Base-by-base conservation (phyloP, 2,888 invertebrate genomes). In the Omphaloscelis lunosa region DNA sequence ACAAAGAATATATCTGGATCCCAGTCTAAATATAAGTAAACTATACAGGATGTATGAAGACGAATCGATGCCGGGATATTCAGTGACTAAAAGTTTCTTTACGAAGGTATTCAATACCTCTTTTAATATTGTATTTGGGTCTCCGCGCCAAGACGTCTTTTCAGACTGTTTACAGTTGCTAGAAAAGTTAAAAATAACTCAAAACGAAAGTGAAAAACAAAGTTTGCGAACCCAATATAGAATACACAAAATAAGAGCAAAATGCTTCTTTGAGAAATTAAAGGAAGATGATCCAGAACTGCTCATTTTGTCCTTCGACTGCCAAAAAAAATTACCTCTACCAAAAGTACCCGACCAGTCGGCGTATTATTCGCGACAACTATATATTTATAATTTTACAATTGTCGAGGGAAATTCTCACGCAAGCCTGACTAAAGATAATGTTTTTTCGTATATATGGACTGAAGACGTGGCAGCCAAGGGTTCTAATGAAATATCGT, bases 351-450 rank as follows among this genome's bases (percentile, higher is more conserved):
- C 92, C 11, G 92, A 92, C 79, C 91, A 93, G 83, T 77, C 89
- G 41, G 88, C 90, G 8, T 93, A 93, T 74, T 93, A 91, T 85
- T 84, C 87, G 34, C 84, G 90, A 45, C 93, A 93, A 62, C n/a
- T 71, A 48, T 63, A 61, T 63, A 63, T 71, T 63, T 92, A 91
- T 59, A 76, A 72, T 76, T 91, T 92, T 77, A 91, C 92, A 34
- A 84, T 92, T 15, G 68, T 85, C 29, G 75, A 86, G 56, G 78
- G 82, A 59, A 70, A 70, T 70, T 70, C 70, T 59, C 59, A 70
- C 59, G 59, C 59, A 85, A 87, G 79, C 69, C n/a, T 69, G 66
- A 74, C 69, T 66, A 70, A 45, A 56, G 58, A 78, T 65, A 48
- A 70, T 78, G 34, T 73, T 78, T 69, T 66, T 48, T 73, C 66